phyloP scores from a whole-genome alignment of 2,113 vertebrate genomes.

The Mobula hypostoma region DNA sequence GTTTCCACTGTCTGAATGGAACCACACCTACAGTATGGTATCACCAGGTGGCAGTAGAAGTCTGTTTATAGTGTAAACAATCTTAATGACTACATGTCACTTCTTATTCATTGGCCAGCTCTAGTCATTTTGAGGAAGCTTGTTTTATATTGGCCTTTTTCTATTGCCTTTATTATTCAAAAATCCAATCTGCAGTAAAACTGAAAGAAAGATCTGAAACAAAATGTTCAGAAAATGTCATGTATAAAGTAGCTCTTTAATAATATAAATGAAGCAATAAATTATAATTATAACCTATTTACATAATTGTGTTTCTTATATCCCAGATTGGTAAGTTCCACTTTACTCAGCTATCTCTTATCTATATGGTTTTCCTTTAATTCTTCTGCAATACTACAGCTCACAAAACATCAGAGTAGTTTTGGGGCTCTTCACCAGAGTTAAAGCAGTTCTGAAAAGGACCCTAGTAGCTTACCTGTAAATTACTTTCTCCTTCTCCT shows the following conservation, averaged over 20 bases:
- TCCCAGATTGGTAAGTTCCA: background rate
- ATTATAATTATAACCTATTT: background rate
- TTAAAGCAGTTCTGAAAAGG: background rate
- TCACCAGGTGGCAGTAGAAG: slow-evolving; percentile 22
- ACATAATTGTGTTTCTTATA: background rate
- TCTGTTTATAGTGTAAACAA: background rate
- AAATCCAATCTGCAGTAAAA: background rate
- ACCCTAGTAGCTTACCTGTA: background rate
- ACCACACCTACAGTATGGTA: background rate
- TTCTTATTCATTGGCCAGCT: background rate
- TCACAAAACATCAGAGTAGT: background rate
- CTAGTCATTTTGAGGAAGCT: background rate
- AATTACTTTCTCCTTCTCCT: background rate
- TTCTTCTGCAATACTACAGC: background rate
- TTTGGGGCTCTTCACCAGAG: background rate
- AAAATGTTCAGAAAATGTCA: background rate
- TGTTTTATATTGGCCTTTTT: background rate
- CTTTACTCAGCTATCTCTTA: background rate
- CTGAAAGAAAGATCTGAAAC: background rate
- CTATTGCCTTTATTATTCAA: background rate
- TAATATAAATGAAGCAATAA: background rate
- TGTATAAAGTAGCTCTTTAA: background rate
- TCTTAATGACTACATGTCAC: too few relatives aligned
- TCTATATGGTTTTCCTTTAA: background rate
- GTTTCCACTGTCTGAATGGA: background rate